Base-by-base conservation (phyloP, 2,113 vertebrate genomes). In the Microtus montanus region DNA sequence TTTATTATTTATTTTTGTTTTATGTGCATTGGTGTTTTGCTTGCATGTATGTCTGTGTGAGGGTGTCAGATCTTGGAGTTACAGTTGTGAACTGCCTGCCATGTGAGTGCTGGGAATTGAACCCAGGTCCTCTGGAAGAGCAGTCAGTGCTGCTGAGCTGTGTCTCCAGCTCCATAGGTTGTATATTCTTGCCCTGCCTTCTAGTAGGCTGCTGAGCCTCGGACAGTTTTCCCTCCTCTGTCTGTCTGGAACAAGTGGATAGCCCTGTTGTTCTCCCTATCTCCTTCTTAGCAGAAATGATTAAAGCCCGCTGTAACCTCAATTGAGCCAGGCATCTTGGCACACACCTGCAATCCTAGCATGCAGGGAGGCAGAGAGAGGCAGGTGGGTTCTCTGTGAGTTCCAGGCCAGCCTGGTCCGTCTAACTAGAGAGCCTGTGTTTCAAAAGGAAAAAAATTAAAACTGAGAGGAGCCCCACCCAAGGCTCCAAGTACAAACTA, bases 191-290 rank as follows among this genome's bases (percentile, higher is more conserved):
- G 0, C 61, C 44, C 47, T 44, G 13, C n/a, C 22, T 86, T 38
- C 78, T 15, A 0, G 0, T 1, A 30, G 54, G 52, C 85, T 90
- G 35, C 2, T 49, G 58, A 6, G 2, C 52, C n/a, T 6, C 44
- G 30, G 38, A 8, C 3, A 4, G 5, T 15, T 13, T 66, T 24
- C 5, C 20, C 6, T 3, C 30, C 0, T 14, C 74, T 71, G 4
- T 35, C 38, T 47, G n/a, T 10, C 58, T 41, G 44, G 38, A 74
- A 24, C 0, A 66, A 30, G 10, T 33, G 14, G 41, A 6, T 15
- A 0, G 41, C 77, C 73, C n/a, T 12, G n/a, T 49, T 47, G n/a
- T 49, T 47, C 7, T 87, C 10, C 13, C 28, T 47, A 12, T 20
- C 41, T 0, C 41, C 17, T 26, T 35, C 30, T 30, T 15, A 8